Evolutionary conservation across 2,113 vertebrate species (phyloP).

Genomic region (Paralichthys olivaceus): DNA sequence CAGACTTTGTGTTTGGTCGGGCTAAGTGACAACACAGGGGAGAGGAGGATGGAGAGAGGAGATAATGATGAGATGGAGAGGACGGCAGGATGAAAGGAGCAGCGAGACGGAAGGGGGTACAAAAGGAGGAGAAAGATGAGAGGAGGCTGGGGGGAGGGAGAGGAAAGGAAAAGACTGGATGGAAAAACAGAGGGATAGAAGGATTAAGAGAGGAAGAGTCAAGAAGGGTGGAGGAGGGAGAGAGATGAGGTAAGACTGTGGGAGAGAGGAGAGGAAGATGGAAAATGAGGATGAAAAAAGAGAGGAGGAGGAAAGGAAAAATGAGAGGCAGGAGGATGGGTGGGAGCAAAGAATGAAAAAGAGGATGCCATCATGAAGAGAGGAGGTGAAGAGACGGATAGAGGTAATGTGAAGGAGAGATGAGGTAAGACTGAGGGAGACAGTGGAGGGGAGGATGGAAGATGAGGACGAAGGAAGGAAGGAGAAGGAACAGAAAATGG

Average conservation of each 20-base stretch:
- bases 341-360: background rate
- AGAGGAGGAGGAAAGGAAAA: background rate
- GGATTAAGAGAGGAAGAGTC: background rate
- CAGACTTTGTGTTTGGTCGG: conserved; percentile 25
- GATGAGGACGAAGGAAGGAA: background rate
- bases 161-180: background rate
- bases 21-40: conserved; percentile 10
- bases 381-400: background rate
- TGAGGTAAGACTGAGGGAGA: background rate
- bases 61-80: conserved; percentile 12
- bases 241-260: background rate
- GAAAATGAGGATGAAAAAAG: conserved; percentile 6
- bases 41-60: conserved; percentile 19
- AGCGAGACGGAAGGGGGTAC: background rate
- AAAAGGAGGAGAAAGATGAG: conserved; percentile 4
- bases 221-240: background rate
- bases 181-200: background rate
- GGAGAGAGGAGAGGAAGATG: background rate
- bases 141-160: background rate
- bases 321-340: background rate
- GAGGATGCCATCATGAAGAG: background rate
- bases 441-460: background rate
- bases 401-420: too few species aligned
- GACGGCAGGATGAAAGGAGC: conserved; percentile 1
- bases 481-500: background rate